Evolutionary conservation across 2,113 vertebrate genomes (phyloP).

Genomic region (Etheostoma spectabile): DNA sequence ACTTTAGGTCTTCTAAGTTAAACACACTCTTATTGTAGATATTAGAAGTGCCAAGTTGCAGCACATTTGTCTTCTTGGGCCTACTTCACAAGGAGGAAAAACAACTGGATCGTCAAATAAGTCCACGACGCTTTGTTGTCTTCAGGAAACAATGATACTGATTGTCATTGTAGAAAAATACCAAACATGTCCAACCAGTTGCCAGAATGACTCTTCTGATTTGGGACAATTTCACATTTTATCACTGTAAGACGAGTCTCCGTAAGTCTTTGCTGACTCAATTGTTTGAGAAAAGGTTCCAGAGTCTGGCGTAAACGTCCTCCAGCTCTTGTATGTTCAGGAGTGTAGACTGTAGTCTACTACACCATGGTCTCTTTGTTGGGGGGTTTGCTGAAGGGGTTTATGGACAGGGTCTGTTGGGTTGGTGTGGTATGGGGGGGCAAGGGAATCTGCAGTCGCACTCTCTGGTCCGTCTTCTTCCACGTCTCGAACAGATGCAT

Average conservation of each 20-base stretch:
- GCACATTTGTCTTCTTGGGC: neutral
- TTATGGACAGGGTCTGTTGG: constrained; percentile 25
- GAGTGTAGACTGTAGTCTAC: constrained; percentile 15
- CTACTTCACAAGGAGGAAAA: neutral
- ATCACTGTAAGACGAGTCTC: neutral
- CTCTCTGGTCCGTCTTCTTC: constrained; percentile 74
- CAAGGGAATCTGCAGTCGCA: constrained; percentile 70
- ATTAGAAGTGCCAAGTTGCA: neutral
- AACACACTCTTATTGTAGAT: neutral
- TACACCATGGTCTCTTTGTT: constrained; percentile 78
- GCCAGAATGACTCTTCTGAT: neutral
- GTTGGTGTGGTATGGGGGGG: neutral
- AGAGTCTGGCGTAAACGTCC: neutral
- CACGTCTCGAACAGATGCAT: constrained; percentile 74
- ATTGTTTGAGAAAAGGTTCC: neutral
- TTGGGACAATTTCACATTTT: neutral
- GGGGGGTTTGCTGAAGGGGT: constrained; percentile 56
- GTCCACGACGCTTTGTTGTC: constrained; percentile 2
- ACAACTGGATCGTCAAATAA: no score
- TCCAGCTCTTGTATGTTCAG: neutral
- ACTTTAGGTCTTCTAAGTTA: neutral
- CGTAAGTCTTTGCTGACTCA: no score
- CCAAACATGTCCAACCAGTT: neutral
- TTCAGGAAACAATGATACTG: neutral
- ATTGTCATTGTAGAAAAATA: neutral